A percentile compares a stretch with the other conserved stretches of the same genome.
phyloP scores from a whole-genome alignment of 2,113 vertebrate species.

The Deroptyus accipitrinus region DNA sequence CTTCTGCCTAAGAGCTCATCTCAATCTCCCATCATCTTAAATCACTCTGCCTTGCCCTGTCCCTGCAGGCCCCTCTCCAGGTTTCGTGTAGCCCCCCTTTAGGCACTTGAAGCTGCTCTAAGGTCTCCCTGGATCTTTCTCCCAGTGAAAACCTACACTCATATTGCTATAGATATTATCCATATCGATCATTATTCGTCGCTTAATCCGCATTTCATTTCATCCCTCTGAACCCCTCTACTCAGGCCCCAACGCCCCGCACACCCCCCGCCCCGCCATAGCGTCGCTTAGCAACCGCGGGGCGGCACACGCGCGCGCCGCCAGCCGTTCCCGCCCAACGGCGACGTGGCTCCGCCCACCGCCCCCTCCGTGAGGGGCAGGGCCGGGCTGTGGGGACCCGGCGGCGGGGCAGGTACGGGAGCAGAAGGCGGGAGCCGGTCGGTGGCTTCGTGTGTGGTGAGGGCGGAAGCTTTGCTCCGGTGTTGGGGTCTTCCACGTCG shows the following conservation, averaged over 20 bases:
- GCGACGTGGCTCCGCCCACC: neutral
- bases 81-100: neutral
- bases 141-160: neutral
- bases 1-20: neutral
- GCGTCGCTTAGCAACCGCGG: neutral
- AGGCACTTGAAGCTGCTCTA: neutral
- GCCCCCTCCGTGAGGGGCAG: neutral
- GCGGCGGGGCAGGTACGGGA: too few relatives aligned
- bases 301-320: neutral
- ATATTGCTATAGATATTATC: neutral
- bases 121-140: neutral
- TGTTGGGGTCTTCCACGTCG: neutral
- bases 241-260: neutral
- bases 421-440: too few relatives aligned
- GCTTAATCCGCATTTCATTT: neutral
- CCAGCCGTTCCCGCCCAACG: too few relatives aligned
- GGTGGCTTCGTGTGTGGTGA: neutral
- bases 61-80: neutral
- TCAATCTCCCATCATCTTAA: neutral
- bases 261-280: neutral
- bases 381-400: neutral
- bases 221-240: neutral
- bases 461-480: neutral
- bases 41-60: neutral
- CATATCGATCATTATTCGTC: neutral